These are phyloP conservation scores for Drosophila kuntzei DNA, from an alignment of 2,888 invertebrate genomes.

Conservation along the genomic window DNA sequence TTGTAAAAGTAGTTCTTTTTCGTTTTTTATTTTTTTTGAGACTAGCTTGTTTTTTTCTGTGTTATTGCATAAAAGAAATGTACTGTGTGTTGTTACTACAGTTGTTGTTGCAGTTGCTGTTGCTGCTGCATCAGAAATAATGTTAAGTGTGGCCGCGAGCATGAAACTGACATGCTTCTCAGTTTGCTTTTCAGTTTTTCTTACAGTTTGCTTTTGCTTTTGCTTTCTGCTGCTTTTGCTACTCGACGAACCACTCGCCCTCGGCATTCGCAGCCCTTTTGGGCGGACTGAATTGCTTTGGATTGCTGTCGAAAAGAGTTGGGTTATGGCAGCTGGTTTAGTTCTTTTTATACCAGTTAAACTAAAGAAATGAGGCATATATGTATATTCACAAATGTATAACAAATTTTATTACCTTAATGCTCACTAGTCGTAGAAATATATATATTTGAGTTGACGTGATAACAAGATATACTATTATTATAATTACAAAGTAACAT, in stretches of 20 bases:
- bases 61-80: constrained; percentile 70
- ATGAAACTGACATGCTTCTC: constrained; percentile 79
- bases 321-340: constrained; percentile 28
- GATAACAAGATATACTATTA: no score
- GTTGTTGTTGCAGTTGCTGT: constrained; percentile 33
- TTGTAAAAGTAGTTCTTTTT: constrained; percentile 12
- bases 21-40: constrained; percentile 32
- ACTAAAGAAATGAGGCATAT: no score
- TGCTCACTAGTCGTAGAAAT: no score
- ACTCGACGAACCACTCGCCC: constrained; percentile 59
- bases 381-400: constrained; percentile 5
- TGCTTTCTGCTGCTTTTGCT: constrained; percentile 23
- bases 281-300: constrained; percentile 27
- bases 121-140: constrained; percentile 73
- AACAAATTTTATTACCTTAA: neutral
- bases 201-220: constrained; percentile 41
- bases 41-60: constrained; percentile 41
- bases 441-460: no score
- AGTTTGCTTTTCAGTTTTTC: constrained; percentile 56
- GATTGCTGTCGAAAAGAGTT: constrained; percentile 26
- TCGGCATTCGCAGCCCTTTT: constrained; percentile 38
- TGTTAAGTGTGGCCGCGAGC: constrained; percentile 82
- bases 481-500: no score
- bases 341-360: constrained; percentile 11
- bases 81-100: constrained; percentile 37